Percentiles rank a stretch among this genome's conserved stretches.
Evolutionary conservation across 2,888 invertebrate genomes (phyloP).

Genomic region (Axea sp.): DNA sequence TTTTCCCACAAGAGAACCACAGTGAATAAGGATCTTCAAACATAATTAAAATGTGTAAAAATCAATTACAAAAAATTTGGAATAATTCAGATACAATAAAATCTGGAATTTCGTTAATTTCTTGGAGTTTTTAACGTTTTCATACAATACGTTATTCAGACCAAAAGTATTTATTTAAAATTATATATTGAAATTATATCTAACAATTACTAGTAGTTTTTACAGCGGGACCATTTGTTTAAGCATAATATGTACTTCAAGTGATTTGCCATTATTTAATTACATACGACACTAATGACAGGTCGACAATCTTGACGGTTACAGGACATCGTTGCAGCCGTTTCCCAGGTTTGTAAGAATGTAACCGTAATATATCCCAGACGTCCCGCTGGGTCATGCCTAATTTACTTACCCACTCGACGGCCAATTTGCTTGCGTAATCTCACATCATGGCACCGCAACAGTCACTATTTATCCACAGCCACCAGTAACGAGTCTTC

Average conservation of each 20-base stretch:
- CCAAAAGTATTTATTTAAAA: too few relatives aligned
- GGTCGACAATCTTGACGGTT: conserved; percentile 27
- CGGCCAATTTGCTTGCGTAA: conserved; percentile 58
- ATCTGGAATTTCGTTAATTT: too few relatives aligned
- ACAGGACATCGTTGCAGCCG: conserved; percentile 28
- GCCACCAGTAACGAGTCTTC: conserved; percentile 35
- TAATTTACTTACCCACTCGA: conserved; percentile 58
- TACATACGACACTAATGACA: conserved; percentile 36
- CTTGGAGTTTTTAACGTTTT: too few relatives aligned
- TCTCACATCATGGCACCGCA: conserved; percentile 3
- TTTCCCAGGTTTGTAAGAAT: conserved; percentile 36
- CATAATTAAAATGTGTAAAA: too few relatives aligned
- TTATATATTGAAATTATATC: too few relatives aligned
- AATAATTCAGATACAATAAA: too few relatives aligned
- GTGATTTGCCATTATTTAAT: conserved; percentile 43
- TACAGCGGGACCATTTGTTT: too few relatives aligned
- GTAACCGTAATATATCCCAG: conserved; percentile 37
- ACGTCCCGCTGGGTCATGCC: conserved; percentile 52
- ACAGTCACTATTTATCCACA: conserved; percentile 21
- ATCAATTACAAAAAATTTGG: too few relatives aligned
- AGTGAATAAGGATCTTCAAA: too few relatives aligned
- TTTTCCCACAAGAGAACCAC: conserved; percentile 20
- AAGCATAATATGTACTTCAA: too few relatives aligned
- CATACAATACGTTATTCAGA: too few relatives aligned
- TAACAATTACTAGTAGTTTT: too few relatives aligned